These are phyloP conservation scores for Ennomos erosarius DNA, from an alignment of 2,888 invertebrate species.

Conservation along the genomic window DNA sequence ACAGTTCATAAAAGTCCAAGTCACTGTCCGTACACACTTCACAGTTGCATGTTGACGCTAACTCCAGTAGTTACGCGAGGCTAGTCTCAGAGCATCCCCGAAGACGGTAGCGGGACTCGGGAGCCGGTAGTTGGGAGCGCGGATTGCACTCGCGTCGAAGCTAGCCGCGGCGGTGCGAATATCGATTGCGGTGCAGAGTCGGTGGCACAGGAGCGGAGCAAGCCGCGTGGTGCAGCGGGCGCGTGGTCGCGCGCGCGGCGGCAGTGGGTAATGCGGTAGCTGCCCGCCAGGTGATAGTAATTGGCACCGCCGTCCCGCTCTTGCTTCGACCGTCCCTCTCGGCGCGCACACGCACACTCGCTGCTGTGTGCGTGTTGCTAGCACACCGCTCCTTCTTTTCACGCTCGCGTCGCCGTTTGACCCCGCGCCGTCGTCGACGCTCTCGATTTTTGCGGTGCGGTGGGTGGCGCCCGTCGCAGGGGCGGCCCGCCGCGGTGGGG, in stretches of 20 bases:
- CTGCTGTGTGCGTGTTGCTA: constrained; percentile 69
- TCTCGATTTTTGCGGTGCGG: constrained; percentile 88
- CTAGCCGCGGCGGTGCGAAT: constrained; percentile 58
- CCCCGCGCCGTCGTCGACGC: constrained; percentile 84
- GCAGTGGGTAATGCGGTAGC: constrained; percentile 87
- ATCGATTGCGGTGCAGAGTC: constrained; percentile 71
- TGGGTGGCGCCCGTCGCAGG: constrained; percentile 86
- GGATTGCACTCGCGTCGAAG: constrained; percentile 63
- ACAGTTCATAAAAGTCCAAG: constrained; percentile 62
- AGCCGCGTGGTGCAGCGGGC: constrained; percentile 82
- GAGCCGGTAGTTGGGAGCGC: constrained; percentile 45
- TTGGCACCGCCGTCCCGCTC: constrained; percentile 85
- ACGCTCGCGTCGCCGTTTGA: constrained; percentile 85
- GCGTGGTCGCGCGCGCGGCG: constrained; percentile 86
- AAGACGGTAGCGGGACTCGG: constrained; percentile 31
- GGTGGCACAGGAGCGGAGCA: constrained; percentile 70
- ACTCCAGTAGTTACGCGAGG: constrained; percentile 49
- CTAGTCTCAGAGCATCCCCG: constrained; percentile 53
- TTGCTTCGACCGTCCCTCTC: constrained; percentile 82
- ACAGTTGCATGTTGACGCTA: constrained; percentile 74
- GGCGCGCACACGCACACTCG: constrained; percentile 77
- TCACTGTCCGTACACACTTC: constrained; percentile 68
- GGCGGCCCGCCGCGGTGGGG: constrained; percentile 78
- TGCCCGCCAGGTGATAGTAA: constrained; percentile 87
- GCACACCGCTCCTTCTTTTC: constrained; percentile 83